Evolutionary conservation across 2,888 invertebrate genomes (phyloP).

Genomic region (Nebria salina): DNA sequence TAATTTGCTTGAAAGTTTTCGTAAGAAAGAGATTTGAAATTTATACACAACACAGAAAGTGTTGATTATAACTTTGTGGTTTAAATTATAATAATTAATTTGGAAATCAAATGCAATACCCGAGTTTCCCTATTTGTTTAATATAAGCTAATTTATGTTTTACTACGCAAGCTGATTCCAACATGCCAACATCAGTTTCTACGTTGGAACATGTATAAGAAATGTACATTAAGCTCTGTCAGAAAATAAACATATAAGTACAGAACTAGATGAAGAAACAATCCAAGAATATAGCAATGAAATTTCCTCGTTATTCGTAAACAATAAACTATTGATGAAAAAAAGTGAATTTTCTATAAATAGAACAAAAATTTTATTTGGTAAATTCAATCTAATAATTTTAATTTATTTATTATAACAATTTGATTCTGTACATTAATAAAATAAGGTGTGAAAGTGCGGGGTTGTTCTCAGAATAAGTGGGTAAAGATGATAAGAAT

Average conservation of each 20-base stretch:
- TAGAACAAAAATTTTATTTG: no score
- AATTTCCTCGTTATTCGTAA: no score
- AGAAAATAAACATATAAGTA: neutral
- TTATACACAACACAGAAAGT: conserved; percentile 26
- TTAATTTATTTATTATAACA: no score
- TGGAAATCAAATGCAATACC: conserved; percentile 27
- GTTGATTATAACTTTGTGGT: conserved; percentile 34
- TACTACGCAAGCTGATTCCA: conserved; percentile 23
- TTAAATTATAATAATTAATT: conserved; percentile 36
- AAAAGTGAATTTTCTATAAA: no score
- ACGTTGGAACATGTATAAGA: conserved; percentile 13
- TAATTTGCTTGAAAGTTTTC: neutral
- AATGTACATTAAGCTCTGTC: neutral
- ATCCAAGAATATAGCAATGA: no score
- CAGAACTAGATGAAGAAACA: neutral
- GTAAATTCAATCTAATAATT: no score
- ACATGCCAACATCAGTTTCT: conserved; percentile 15
- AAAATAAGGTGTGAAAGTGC: no score
- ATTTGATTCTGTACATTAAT: no score
- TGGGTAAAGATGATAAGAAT: no score
- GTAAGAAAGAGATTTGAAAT: conserved; percentile 24
- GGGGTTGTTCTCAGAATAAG: no score
- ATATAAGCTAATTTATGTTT: conserved; percentile 36
- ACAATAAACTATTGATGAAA: no score
- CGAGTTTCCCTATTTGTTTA: conserved; percentile 36